Conservation (phyloP, 2,797 vertebrate genomes). For the Champsocephalus esox region DNA sequence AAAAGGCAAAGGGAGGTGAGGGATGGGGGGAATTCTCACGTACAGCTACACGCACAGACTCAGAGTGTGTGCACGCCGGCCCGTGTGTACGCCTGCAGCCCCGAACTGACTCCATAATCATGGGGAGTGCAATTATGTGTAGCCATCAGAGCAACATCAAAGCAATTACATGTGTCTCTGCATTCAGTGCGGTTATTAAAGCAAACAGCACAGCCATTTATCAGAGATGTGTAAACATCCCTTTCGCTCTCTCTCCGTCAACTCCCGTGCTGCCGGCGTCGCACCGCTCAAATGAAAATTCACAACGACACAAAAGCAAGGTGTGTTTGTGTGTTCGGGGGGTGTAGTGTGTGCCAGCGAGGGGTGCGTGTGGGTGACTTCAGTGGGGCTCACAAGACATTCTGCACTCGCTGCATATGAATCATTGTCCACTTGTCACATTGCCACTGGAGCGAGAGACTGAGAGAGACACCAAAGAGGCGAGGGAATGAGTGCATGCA, state of each 20-base stretch:
- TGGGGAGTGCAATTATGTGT: slow-evolving; percentile 81
- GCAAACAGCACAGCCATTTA: slow-evolving; percentile 71
- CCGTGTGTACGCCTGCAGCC: slow-evolving; percentile 52
- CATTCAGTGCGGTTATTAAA: slow-evolving; percentile 84
- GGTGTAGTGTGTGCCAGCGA: not conserved
- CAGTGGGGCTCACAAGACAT: slow-evolving; percentile 44
- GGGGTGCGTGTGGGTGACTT: not conserved
- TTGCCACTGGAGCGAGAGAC: slow-evolving; percentile 54
- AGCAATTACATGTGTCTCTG: slow-evolving; percentile 86
- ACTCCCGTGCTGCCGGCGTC: slow-evolving; percentile 33
- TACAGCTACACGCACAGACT: slow-evolving; percentile 12
- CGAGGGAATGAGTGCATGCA: slow-evolving; percentile 42
- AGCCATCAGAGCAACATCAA: slow-evolving; percentile 83
- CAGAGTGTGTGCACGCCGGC: slow-evolving; percentile 2
- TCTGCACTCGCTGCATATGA: slow-evolving; percentile 59
- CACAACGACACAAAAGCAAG: slow-evolving; percentile 35
- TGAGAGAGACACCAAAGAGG: slow-evolving; percentile 56
- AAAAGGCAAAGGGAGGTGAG: slow-evolving; percentile 72
- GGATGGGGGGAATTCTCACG: slow-evolving; percentile 69
- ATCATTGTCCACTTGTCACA: slow-evolving; percentile 71
- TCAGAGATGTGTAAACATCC: slow-evolving; percentile 71
- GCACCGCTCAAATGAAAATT: slow-evolving; percentile 37
- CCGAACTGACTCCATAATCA: slow-evolving; percentile 77
- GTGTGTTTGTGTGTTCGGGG: not conserved
- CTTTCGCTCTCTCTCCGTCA: slow-evolving; percentile 24